These are phyloP conservation scores for Pomacea maculata DNA, from an alignment of 1,140 invertebrate genomes.

Conservation along the genomic window DNA sequence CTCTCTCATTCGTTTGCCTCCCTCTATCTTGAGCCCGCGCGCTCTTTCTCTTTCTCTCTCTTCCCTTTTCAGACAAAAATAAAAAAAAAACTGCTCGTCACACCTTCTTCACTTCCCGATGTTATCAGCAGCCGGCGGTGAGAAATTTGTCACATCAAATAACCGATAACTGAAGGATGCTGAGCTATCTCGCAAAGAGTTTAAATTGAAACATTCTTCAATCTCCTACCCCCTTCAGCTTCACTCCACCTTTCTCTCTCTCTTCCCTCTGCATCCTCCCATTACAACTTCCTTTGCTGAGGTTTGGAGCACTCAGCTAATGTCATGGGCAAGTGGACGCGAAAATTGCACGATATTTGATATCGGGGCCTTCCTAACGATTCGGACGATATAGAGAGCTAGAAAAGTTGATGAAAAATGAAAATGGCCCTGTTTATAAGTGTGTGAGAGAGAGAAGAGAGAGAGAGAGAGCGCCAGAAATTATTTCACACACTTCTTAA, in stretches of 20 bases:
- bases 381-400: too few species aligned
- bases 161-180: constrained; percentile 9
- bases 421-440: background rate
- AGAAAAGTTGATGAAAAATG: too few species aligned
- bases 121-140: constrained; percentile 3
- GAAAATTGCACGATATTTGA: too few species aligned
- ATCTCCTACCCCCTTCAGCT: too few species aligned
- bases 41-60: background rate
- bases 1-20: background rate
- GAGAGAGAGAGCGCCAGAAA: too few species aligned
- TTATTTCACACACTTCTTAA: too few species aligned
- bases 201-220: constrained; percentile 9
- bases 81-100: constrained; percentile 1
- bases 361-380: too few species aligned
- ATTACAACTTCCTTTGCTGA: background rate
- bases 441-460: background rate
- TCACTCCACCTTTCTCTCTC: background rate
- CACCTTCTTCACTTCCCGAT: constrained; percentile 7
- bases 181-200: background rate
- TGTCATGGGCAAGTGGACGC: too few species aligned
- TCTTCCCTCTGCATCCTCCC: background rate
- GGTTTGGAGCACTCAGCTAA: too few species aligned
- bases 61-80: background rate
- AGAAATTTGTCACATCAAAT: constrained; percentile 21
- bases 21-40: background rate